Evolutionary conservation across 2,888 invertebrate species (phyloP).

Genomic region (Ferdinandea cuprea): DNA sequence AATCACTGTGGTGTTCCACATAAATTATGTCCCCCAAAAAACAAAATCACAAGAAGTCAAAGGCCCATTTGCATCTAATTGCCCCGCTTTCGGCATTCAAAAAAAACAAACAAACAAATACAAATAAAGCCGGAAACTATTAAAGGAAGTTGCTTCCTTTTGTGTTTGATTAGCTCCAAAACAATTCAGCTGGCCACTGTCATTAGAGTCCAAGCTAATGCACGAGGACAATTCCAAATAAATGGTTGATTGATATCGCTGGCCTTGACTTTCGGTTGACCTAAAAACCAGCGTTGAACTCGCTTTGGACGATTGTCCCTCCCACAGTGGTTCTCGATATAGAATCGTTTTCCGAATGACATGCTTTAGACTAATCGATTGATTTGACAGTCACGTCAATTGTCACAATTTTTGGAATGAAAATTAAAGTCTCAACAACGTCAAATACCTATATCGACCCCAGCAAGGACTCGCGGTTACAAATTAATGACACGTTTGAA

Average conservation of each 20-base stretch:
- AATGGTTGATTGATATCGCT: conserved; percentile 54
- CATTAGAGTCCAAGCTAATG: conserved; percentile 27
- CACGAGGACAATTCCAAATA: conserved; percentile 43
- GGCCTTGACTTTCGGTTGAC: conserved; percentile 72
- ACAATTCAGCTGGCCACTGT: conserved; percentile 6
- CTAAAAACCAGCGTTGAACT: conserved; percentile 46
- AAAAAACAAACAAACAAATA: background rate
- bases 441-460: background rate
- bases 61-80: conserved; percentile 59
- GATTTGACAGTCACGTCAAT: conserved; percentile 15
- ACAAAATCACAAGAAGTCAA: background rate
- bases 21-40: conserved; percentile 43
- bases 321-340: background rate
- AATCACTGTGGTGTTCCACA: conserved; percentile 49
- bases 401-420: conserved; percentile 45
- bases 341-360: conserved; percentile 32
- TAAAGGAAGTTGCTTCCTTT: conserved; percentile 46
- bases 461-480: conserved; percentile 38
- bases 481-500: conserved; percentile 37
- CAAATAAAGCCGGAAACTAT: conserved; percentile 52
- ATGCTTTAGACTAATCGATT: conserved; percentile 51
- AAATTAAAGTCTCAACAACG: conserved; percentile 4
- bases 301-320: background rate
- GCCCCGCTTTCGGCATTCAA: conserved; percentile 27
- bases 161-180: conserved; percentile 8